Percentiles rank a stretch among this genome's conserved stretches.
These are phyloP conservation scores for Orius insidiosus DNA, from an alignment of 1,140 invertebrate genomes.

Conservation along the genomic window DNA sequence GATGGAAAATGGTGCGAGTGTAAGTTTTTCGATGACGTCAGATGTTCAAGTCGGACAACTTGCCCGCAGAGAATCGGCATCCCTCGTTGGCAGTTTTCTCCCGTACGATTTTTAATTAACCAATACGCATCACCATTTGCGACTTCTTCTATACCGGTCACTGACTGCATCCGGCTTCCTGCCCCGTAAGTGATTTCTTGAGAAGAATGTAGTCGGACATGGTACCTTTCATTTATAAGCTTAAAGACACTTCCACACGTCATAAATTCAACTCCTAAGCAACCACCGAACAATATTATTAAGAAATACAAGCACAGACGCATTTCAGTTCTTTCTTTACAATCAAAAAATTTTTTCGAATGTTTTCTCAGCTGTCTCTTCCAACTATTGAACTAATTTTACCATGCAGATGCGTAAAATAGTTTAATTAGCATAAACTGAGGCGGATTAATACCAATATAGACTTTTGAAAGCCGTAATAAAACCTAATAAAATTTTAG, in stretches of 20 bases:
- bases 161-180: conserved; percentile 7
- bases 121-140: background rate
- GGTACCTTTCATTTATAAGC: background rate
- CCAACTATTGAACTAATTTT: too few relatives aligned
- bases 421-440: too few relatives aligned
- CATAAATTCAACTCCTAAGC: too few relatives aligned
- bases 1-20: conserved; percentile 6
- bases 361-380: too few relatives aligned
- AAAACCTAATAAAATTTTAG: too few relatives aligned
- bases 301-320: too few relatives aligned
- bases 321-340: too few relatives aligned
- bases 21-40: conserved; percentile 2
- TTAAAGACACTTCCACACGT: conserved; percentile 11
- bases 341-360: too few relatives aligned
- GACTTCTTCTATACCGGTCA: conserved; percentile 2
- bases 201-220: background rate
- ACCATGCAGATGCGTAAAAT: too few relatives aligned
- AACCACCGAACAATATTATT: too few relatives aligned
- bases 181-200: conserved; percentile 1
- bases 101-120: background rate
- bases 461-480: too few relatives aligned
- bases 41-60: conserved; percentile 5
- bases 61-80: conserved; percentile 2
- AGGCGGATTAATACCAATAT: too few relatives aligned
- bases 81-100: background rate